phyloP scores from a whole-genome alignment of 2,113 vertebrate genomes.

The Trematocara marginatum region DNA sequence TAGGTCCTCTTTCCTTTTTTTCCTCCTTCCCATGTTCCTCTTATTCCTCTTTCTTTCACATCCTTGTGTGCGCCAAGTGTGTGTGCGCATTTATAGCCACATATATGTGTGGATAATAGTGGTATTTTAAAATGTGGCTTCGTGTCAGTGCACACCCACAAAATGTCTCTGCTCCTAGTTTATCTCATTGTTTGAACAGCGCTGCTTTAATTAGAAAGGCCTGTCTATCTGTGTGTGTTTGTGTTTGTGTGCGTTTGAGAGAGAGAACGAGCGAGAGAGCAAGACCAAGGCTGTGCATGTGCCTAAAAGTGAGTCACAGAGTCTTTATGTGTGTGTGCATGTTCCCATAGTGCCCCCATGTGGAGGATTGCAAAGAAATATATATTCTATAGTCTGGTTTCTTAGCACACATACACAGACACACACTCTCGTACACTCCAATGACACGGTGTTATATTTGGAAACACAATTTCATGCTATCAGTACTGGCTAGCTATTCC shows the following conservation, averaged over 20 bases:
- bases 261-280: background rate
- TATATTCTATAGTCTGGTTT: conserved; percentile 6
- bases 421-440: conserved; percentile 36
- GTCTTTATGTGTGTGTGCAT: background rate
- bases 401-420: conserved; percentile 1
- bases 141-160: conserved; percentile 41
- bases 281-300: background rate
- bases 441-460: conserved; percentile 72
- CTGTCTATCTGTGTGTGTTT: conserved; percentile 14
- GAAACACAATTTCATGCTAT: conserved; percentile 73
- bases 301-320: background rate
- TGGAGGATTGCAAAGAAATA: conserved; percentile 16
- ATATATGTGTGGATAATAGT: background rate
- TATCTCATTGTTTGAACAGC: conserved; percentile 66
- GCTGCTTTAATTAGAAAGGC: conserved; percentile 65
- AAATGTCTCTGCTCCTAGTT: conserved; percentile 52
- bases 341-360: conserved; percentile 59
- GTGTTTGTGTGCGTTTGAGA: background rate
- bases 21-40: background rate
- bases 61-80: background rate
- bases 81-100: background rate
- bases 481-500: conserved; percentile 65
- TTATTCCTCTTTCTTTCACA: background rate
- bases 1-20: background rate
- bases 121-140: conserved; percentile 32